Base-by-base conservation (phyloP, 2,113 vertebrate genomes). In the Girardinichthys multiradiatus region DNA sequence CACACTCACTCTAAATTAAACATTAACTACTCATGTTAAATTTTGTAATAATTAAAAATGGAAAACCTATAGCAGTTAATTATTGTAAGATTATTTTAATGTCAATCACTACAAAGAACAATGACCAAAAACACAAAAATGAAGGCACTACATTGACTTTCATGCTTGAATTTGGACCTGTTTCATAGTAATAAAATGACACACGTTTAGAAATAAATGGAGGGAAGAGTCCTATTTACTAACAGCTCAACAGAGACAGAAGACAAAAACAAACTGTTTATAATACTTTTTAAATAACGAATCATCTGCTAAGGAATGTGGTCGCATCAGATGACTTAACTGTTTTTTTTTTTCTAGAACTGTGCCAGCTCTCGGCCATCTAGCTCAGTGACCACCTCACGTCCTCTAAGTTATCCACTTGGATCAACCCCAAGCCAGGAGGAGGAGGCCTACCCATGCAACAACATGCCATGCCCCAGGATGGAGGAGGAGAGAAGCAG, bases 331-430 rank as follows among this genome's bases (percentile, higher is more conserved):
- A 21, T 59, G 13, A 7, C 4, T 6, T 45, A 7, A 59, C 12
- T 30, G 2, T 26, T 33, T 57, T 28, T 10, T 75, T 78, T 84
- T 15, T 66, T 72, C 17, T 60, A 94, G 94, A 95, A 94, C 77
- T 94, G 79, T 78, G 87, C 89, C 68, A 93, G 91, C 76, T 93
- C 92, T 54, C 85, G 91, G 48, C 92, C 93, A 0, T 93, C 92
- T 80, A 92, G 90, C 78, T 94, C 93, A 15, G 80, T 90, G 35
- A 92, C 86, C 71, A 93, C 86, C 75, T 92, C 92, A 39, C 89
- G 85, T 8, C 89, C 88, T 9, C 82, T 87, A 72, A 90, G 88
- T 79, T 90, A 92, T 65, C 91, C 92, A 9, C 84, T 81, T 27
- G 84, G 74, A 33, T 31, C 74, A 2, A 79, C 76, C 37, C 72